Evolutionary conservation across 2,888 invertebrate species (phyloP), one percentile per base, ranked within the genome.

Genomic region (Microdon myrmicae): DNA sequence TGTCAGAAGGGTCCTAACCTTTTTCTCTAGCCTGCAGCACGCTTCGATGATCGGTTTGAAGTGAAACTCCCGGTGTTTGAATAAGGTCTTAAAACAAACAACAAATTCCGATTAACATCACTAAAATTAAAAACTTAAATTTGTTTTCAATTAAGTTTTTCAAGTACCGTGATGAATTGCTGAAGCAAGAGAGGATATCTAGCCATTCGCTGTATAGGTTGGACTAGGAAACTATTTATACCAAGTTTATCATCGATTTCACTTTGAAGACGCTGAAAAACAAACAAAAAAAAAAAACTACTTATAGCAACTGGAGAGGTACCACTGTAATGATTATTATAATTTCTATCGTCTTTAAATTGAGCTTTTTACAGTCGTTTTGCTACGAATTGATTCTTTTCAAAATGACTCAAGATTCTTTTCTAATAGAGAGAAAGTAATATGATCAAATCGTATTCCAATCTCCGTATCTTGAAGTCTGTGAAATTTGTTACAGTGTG

Each of bases 121-220:
- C 3, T 9, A 10, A 20, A 26, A 13, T n/a, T 38, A 23, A 16
- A 9, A 25, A 13, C 22, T n/a, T n/a, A n/a, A n/a, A 6, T 28
- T 13, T 43, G 17, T 1, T 28, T 14, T 23, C 12, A 17, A 2
- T 47, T 22, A 19, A 17, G 10, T 17, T 22, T 14, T 12, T 6
- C 14, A 22, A 37, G 68, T 59, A 78, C 80, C 68, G 73, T 73
- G 23, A 79, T 76, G 41, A 80, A 78, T 66, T 78, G 75, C 23
- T 75, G 75, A 5, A 80, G 66, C 6, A 80, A 68, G 47, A 80
- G 66, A 0, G 76, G 75, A 71, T 80, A 80, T n/a, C 79, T 74
- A 0, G 79, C 77, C 72, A 80, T 75, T 26, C 80, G 73, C 59
- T 80, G 80, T 9, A 80, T 80, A 16, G 80, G 80, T 45, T 80